These are phyloP conservation scores for Holcopasites calliopsidis DNA, from an alignment of 1,140 invertebrate species.

Conservation along the genomic window DNA sequence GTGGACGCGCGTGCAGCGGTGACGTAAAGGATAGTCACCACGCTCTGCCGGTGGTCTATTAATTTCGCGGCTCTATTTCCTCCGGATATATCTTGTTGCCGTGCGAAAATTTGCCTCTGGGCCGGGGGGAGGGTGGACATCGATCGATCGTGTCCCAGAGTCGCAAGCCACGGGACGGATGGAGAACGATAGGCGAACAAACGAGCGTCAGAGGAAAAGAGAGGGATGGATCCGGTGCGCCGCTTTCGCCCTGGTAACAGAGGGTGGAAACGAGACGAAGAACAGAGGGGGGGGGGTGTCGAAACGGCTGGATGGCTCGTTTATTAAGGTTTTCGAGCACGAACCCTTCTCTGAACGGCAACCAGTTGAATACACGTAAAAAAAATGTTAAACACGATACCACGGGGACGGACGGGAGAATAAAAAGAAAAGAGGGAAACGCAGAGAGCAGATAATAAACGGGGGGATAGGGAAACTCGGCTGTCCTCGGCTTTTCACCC, in stretches of 20 bases:
- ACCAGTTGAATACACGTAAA: slow-evolving; percentile 46
- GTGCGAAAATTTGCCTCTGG: slow-evolving; percentile 63
- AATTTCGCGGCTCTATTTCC: slow-evolving; percentile 63
- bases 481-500: neutral
- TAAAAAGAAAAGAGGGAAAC: neutral
- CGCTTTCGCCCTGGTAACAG: slow-evolving; percentile 23
- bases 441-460: slow-evolving; percentile 10
- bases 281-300: neutral
- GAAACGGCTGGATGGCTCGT: slow-evolving; percentile 26
- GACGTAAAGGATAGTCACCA: slow-evolving; percentile 46
- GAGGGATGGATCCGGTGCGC: neutral
- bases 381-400: slow-evolving; percentile 32
- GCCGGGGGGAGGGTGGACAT: slow-evolving; percentile 45
- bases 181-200: neutral
- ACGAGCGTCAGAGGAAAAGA: neutral
- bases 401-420: no score
- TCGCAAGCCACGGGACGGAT: slow-evolving; percentile 28
- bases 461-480: slow-evolving; percentile 11
- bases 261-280: neutral
- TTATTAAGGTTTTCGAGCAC: slow-evolving; percentile 48
- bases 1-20: neutral
- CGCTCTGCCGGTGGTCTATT: slow-evolving; percentile 62
- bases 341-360: slow-evolving; percentile 24
- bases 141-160: slow-evolving; percentile 54
- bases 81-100: slow-evolving; percentile 66